Evolutionary conservation across 1,140 invertebrate genomes (phyloP).

Genomic region (Cotesia vestalis): DNA sequence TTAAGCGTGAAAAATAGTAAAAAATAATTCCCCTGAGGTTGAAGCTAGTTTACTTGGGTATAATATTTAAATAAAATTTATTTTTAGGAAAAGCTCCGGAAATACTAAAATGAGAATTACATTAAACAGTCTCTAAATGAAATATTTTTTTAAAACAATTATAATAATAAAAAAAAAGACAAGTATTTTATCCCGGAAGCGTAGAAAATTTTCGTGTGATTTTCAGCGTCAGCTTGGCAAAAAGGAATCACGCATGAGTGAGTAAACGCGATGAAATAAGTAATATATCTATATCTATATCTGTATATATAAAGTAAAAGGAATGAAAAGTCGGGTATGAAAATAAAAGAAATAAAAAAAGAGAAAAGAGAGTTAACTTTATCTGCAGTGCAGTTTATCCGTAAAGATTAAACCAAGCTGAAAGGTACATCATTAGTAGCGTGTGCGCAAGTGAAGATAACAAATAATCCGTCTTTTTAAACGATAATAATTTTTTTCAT

Average conservation of each 20-base stretch:
- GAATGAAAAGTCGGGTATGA: not conserved
- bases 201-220: constrained; percentile 33
- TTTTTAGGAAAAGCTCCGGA: too few relatives aligned
- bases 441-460: constrained; percentile 30
- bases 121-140: not conserved
- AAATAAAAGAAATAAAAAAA: not conserved
- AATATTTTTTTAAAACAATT: not conserved
- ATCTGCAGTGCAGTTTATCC: constrained; percentile 34
- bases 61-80: too few relatives aligned
- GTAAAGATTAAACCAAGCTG: constrained; percentile 44
- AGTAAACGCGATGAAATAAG: not conserved
- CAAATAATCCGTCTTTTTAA: constrained; percentile 28
- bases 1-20: too few relatives aligned
- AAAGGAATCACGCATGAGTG: constrained; percentile 39
- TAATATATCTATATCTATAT: too few relatives aligned
- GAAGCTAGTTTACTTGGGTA: too few relatives aligned
- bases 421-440: constrained; percentile 36
- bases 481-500: constrained; percentile 1
- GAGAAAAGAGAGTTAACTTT: not conserved
- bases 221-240: constrained; percentile 40
- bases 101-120: too few relatives aligned
- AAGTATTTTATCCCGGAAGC: constrained; percentile 24
- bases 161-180: constrained; percentile 4
- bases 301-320: too few relatives aligned
- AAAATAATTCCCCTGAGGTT: too few relatives aligned